Base-by-base conservation (phyloP, 2,113 vertebrate species). In the Fregetta grallaria region DNA sequence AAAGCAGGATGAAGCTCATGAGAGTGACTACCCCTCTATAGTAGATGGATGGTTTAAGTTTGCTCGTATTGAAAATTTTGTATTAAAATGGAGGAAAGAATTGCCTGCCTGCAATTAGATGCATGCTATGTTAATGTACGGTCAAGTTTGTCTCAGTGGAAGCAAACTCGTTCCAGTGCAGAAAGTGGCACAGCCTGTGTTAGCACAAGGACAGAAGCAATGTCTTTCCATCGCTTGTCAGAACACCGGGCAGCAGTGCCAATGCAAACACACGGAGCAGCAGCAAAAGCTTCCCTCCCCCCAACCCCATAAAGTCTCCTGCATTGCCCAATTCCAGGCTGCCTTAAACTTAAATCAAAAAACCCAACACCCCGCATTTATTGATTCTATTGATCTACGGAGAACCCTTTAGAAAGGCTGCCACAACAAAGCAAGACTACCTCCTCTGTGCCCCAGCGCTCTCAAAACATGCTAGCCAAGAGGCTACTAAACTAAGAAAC, bases 361-460 rank as follows among this genome's bases (percentile, higher is more conserved):
- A 9, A 5, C 0, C 30, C 27, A 40, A 2, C 40, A 29, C 17
- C 15, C 49, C 1, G 0, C 36, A 10, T 47, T 42, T 17, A 86
- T 3, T 8, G 49, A 86, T 75, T 91, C 27, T 56, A 19, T 5
- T 1, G 0, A 12, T 19, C 63, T 27, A 8, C 0, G 32, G 30
- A 34, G 21, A 87, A 49, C 26, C 44, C 36, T 36, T 13, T 34
- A 25, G 76, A 42, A 67, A 80, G 25, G 20, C 72, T 89, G 47
- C 55, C 21, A 7, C 8, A 21, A 18, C 3, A 8, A 36, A 68
- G 34, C 30, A 19, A 3, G 26, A 61, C 18, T 6, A 50, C 4
- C 30, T 52, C 34, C 55, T 45, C 53, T 34, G 9, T 19, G 19
- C 14, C 32, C 36, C 50, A 45, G 42, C 0, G 0, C 5, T 32